phyloP scores from a whole-genome alignment of 2,888 invertebrate genomes.

The Acanthosoma haemorrhoidale region DNA sequence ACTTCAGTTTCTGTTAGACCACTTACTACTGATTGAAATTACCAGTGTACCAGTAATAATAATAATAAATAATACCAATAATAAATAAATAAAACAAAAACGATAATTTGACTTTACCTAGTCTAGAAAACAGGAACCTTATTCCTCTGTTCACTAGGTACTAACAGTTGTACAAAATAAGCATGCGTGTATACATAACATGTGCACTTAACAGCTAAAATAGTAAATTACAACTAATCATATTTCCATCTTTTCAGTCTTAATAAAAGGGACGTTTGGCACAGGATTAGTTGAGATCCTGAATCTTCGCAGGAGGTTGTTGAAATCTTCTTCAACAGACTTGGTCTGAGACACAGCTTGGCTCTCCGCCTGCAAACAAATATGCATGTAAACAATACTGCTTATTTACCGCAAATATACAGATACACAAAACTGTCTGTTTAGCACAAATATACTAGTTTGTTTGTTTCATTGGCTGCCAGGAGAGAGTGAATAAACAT shows the following conservation, averaged over 20 bases:
- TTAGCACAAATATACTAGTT: too few relatives aligned
- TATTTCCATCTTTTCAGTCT: constrained; percentile 26
- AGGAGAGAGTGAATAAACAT: too few relatives aligned
- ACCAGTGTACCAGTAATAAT: too few relatives aligned
- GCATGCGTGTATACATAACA: not conserved
- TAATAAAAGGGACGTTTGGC: constrained; percentile 47
- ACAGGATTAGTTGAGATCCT: constrained; percentile 58
- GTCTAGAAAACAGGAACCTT: constrained; percentile 1
- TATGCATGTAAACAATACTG: not conserved
- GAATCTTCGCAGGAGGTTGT: constrained; percentile 73
- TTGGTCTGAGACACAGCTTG: constrained; percentile 72
- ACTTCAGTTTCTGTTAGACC: not conserved
- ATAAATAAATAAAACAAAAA: too few relatives aligned
- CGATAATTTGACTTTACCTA: not conserved
- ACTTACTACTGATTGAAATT: not conserved
- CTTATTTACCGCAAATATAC: too few relatives aligned
- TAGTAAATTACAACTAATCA: not conserved
- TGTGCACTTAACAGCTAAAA: not conserved
- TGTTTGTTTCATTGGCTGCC: too few relatives aligned
- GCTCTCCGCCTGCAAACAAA: constrained; percentile 59
- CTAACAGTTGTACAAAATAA: too few relatives aligned
- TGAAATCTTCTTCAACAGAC: constrained; percentile 78
- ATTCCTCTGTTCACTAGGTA: not conserved
- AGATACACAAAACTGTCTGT: too few relatives aligned
- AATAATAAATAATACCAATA: constrained; percentile 7